Evolutionary conservation across 2,113 vertebrate species (phyloP).

Genomic region (Scalopus aquaticus): DNA sequence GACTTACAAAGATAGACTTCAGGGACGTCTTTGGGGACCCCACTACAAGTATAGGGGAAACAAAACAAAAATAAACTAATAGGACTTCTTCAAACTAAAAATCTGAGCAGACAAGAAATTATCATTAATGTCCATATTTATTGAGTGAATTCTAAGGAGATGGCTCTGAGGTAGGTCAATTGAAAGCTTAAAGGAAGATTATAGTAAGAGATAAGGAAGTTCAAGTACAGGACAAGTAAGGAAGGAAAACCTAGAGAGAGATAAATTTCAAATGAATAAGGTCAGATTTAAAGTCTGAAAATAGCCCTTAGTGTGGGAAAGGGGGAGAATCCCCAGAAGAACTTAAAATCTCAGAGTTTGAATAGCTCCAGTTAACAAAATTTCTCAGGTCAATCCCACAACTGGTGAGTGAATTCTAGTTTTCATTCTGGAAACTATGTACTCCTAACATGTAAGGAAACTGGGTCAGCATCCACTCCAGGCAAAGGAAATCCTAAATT

Average conservation of each 20-base stretch:
- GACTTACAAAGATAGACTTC: neutral
- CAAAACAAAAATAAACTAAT: too few species aligned
- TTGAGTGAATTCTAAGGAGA: neutral
- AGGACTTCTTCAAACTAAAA: too few species aligned
- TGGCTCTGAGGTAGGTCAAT: neutral
- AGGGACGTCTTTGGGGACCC: too few species aligned
- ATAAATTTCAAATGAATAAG: slow-evolving; percentile 1
- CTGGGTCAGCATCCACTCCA: neutral
- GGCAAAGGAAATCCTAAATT: neutral
- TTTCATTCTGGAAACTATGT: neutral
- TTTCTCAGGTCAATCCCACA: neutral
- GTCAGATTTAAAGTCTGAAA: slow-evolving; percentile 37
- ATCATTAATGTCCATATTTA: neutral
- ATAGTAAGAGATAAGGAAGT: neutral
- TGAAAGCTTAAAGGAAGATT: neutral
- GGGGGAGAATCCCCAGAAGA: neutral
- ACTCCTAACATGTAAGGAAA: neutral
- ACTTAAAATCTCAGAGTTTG: neutral
- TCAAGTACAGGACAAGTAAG: neutral
- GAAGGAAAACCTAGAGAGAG: neutral
- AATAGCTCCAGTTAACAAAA: neutral
- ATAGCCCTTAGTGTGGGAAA: neutral
- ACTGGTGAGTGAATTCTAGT: neutral
- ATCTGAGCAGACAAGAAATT: too few species aligned
- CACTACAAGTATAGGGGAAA: too few species aligned